Evolutionary conservation across 1,140 invertebrate species (phyloP).

Genomic region (Coelopa frigida): DNA sequence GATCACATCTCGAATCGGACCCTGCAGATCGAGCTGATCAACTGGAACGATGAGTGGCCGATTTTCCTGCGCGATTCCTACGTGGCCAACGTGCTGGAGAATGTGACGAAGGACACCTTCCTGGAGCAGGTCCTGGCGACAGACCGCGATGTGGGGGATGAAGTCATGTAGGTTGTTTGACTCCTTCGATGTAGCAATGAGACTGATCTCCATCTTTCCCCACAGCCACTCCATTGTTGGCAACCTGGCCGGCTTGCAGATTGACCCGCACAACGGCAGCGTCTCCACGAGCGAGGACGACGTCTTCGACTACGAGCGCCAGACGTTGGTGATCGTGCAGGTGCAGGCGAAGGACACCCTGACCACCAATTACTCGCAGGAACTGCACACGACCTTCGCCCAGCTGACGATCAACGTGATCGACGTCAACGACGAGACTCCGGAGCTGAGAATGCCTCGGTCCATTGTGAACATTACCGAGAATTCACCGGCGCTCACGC

Average conservation of each 20-base stretch:
- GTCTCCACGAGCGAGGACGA: conserved; percentile 46
- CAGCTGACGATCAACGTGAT: conserved; percentile 49
- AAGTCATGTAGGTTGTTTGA: conserved; percentile 42
- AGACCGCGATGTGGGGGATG: conserved; percentile 51
- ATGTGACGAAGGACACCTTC: background rate
- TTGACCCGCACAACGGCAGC: conserved; percentile 29
- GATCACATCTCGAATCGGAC: conserved; percentile 10
- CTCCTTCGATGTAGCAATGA: background rate
- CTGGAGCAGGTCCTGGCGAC: conserved; percentile 8
- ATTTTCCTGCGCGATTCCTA: conserved; percentile 37
- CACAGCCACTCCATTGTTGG: conserved; percentile 7
- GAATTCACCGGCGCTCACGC: conserved; percentile 45
- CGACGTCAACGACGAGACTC: conserved; percentile 54
- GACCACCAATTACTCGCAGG: conserved; percentile 20
- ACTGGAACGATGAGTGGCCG: conserved; percentile 54
- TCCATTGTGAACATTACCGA: conserved; percentile 46
- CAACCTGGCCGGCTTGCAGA: conserved; percentile 5
- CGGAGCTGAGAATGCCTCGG: conserved; percentile 45
- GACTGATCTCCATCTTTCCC: background rate
- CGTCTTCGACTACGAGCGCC: conserved; percentile 52
- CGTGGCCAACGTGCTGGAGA: conserved; percentile 22
- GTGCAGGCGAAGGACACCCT: conserved; percentile 47
- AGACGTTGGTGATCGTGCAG: conserved; percentile 45
- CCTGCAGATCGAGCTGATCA: conserved; percentile 47
- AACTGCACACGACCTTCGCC: conserved; percentile 45